Percentiles rank a stretch among this genome's conserved stretches.
Conservation (phyloP, 2,797 vertebrate genomes). For the Clangula hyemalis region DNA sequence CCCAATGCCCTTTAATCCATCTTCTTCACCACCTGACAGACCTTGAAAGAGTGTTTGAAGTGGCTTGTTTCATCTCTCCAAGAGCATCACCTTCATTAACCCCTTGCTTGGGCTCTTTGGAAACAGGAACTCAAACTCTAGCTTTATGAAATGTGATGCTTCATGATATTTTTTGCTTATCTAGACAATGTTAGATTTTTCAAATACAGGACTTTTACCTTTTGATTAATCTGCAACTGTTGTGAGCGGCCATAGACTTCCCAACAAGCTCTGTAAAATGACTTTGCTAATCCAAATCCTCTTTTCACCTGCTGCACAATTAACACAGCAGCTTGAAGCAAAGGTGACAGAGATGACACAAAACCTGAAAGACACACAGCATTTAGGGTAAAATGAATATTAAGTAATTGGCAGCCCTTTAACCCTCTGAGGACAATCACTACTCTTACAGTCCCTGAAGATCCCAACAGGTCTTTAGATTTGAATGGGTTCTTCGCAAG, state of each 20-base stretch:
- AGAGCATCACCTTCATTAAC: neutral
- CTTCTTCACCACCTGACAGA: neutral
- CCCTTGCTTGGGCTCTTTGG: neutral
- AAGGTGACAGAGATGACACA: constrained; percentile 83
- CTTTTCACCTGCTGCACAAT: constrained; percentile 89
- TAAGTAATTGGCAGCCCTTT: neutral
- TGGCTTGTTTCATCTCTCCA: neutral
- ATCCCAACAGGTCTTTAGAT: neutral
- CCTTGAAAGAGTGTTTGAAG: neutral
- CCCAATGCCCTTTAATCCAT: neutral
- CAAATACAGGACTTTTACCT: constrained; percentile 78
- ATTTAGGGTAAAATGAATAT: neutral
- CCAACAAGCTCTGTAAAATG: constrained; percentile 89
- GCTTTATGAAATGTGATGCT: neutral
- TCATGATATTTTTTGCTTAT: neutral
- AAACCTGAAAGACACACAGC: constrained; percentile 81
- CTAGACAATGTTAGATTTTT: neutral
- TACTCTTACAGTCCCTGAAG: neutral
- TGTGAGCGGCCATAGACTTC: constrained; percentile 88
- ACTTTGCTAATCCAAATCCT: constrained; percentile 87
- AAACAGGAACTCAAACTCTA: neutral
- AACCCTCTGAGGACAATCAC: neutral
- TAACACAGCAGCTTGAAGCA: constrained; percentile 87
- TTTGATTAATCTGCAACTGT: constrained; percentile 81
- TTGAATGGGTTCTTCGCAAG: neutral